These are phyloP conservation scores for Acanthosepion lycidas DNA, from an alignment of 2,888 invertebrate species.

Conservation along the genomic window DNA sequence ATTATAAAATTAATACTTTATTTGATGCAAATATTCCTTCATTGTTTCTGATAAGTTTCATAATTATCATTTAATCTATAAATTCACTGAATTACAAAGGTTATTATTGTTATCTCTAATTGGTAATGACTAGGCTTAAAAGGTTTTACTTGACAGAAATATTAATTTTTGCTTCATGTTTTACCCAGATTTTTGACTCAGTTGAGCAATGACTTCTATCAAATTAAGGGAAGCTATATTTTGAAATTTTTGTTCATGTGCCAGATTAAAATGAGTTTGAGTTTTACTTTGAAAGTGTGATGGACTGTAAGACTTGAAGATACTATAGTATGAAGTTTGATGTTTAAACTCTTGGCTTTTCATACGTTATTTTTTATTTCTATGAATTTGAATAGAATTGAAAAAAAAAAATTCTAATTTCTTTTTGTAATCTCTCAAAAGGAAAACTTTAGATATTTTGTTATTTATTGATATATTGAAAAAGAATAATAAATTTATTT, in stretches of 20 bases:
- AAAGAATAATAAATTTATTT: background rate
- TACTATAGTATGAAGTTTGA: background rate
- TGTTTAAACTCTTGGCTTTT: background rate
- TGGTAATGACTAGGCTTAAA: too few relatives aligned
- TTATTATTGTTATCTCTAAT: too few relatives aligned
- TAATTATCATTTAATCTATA: too few relatives aligned
- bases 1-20: too few relatives aligned
- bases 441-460: background rate
- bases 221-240: too few relatives aligned
- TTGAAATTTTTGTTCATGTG: background rate
- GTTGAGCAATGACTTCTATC: too few relatives aligned
- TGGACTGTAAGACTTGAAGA: background rate
- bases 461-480: background rate
- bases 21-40: too few relatives aligned
- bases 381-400: background rate
- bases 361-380: background rate
- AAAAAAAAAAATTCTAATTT: background rate
- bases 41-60: too few relatives aligned
- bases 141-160: too few relatives aligned
- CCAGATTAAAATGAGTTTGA: background rate
- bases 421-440: background rate
- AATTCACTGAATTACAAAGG: too few relatives aligned
- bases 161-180: too few relatives aligned
- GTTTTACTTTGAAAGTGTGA: background rate
- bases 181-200: too few relatives aligned